Conservation (phyloP, 2,797 vertebrate species). For the Saxicola maurus region DNA sequence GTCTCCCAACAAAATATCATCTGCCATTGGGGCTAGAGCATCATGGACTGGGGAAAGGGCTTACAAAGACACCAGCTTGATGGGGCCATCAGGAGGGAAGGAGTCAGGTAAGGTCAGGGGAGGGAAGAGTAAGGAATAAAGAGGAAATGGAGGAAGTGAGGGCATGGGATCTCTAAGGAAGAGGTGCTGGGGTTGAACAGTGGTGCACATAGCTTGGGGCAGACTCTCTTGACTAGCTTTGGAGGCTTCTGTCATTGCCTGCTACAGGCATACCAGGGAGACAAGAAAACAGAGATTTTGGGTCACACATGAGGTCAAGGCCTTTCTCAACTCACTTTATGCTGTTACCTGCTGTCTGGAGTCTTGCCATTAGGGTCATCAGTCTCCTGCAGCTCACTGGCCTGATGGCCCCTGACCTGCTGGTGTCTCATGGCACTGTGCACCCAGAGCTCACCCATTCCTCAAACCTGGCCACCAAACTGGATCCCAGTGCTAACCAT, state of each 20-base stretch:
- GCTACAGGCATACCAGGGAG: neutral
- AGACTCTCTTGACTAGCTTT: neutral
- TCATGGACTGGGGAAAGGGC: fast-evolving
- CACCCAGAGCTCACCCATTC: fast-evolving
- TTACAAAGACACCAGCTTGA: neutral
- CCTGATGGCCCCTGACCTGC: neutral
- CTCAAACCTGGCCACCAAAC: neutral
- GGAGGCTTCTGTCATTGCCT: neutral
- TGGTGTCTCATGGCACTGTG: neutral
- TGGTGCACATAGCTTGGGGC: neutral
- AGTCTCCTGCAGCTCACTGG: neutral
- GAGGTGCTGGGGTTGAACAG: neutral
- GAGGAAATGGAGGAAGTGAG: neutral
- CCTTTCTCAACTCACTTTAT: neutral
- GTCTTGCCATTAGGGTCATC: neutral
- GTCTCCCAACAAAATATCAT: neutral
- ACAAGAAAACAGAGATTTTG: neutral
- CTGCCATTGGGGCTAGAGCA: fast-evolving
- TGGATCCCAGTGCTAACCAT: neutral
- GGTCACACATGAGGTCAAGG: neutral
- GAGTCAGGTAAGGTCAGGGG: neutral
- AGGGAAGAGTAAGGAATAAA: neutral
- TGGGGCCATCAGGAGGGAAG: neutral
- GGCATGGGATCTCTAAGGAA: neutral
- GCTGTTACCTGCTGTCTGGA: neutral